These are phyloP conservation scores for Pionites leucogaster DNA, from an alignment of 2,113 vertebrate genomes.

Conservation along the genomic window DNA sequence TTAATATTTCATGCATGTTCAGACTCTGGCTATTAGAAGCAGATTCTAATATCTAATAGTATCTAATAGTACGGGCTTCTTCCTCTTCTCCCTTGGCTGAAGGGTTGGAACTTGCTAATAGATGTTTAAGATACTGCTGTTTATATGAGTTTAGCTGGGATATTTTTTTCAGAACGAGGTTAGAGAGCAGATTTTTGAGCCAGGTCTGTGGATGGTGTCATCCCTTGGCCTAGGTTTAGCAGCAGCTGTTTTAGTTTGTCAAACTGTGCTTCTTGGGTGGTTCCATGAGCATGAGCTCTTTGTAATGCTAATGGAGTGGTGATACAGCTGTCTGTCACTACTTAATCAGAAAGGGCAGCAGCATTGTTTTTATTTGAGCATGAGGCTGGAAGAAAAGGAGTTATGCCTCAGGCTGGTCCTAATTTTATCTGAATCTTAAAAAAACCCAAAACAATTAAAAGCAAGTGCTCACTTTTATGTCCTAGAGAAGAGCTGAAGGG, in stretches of 20 bases:
- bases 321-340: not conserved
- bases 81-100: not conserved
- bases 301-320: not conserved
- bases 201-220: not conserved
- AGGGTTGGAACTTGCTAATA: not conserved
- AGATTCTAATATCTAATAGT: not conserved
- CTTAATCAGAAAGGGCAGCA: not conserved
- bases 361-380: not conserved
- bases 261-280: not conserved
- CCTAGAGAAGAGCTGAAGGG: not conserved
- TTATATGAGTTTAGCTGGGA: not conserved
- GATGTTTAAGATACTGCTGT: not conserved
- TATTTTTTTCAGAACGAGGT: not conserved
- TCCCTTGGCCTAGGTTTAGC: constrained; percentile 1
- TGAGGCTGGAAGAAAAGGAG: not conserved
- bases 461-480: not conserved
- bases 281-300: not conserved
- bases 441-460: not conserved
- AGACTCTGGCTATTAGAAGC: not conserved
- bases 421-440: not conserved
- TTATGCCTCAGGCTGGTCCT: not conserved
- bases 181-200: not conserved
- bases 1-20: not conserved
- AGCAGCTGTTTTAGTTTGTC: constrained; percentile 12
- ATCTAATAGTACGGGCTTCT: not conserved